phyloP scores from a whole-genome alignment of 2,113 vertebrate genomes.

The Malurus elegans region DNA sequence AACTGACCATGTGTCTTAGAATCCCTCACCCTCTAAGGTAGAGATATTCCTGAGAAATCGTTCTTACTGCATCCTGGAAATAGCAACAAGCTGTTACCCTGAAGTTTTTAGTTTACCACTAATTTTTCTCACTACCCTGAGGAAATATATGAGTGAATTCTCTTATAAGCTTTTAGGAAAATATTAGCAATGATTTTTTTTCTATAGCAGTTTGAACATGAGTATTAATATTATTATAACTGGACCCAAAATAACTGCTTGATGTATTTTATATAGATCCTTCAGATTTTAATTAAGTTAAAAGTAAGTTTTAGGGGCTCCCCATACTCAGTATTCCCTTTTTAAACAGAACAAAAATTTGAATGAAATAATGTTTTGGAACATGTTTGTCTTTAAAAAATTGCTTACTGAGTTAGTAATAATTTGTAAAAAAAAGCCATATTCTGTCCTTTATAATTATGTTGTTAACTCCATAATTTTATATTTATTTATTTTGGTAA shows the following conservation, averaged over 20 bases:
- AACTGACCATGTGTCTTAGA: background rate
- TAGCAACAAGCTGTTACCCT: background rate
- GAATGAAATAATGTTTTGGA: background rate
- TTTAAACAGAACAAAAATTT: background rate
- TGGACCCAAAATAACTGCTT: background rate
- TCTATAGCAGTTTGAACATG: background rate
- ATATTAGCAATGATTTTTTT: background rate
- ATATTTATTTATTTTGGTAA: background rate
- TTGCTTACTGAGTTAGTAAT: background rate
- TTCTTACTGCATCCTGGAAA: background rate
- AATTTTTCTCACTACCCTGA: too few relatives aligned
- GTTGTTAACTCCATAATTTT: background rate
- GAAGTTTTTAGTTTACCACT: too few relatives aligned
- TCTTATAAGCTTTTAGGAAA: too few relatives aligned
- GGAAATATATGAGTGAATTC: too few relatives aligned
- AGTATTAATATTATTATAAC: background rate
- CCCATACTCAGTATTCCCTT: rapidly evolving
- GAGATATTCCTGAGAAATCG: background rate
- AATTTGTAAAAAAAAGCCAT: background rate
- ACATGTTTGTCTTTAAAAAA: background rate
- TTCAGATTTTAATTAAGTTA: background rate
- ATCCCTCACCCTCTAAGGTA: background rate
- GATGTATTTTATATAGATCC: background rate
- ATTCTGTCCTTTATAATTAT: background rate
- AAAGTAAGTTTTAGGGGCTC: rapidly evolving